A percentile compares a stretch with the other conserved stretches of the same genome.
Conservation (phyloP, 2,888 invertebrate genomes). For the Oligia strigilis region DNA sequence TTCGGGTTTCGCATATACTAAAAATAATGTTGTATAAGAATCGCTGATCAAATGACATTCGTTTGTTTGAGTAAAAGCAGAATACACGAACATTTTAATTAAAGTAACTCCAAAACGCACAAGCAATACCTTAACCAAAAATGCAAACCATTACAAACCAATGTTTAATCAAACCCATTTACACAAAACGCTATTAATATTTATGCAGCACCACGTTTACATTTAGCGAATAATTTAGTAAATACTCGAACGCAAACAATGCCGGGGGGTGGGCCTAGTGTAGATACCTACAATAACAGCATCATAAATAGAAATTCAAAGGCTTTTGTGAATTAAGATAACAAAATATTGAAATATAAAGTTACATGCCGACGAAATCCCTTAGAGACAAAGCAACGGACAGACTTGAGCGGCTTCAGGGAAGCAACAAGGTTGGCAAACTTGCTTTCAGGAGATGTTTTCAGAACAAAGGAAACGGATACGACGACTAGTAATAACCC, state of each 20-base stretch:
- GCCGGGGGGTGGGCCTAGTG: slow-evolving; percentile 25
- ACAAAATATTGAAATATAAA: slow-evolving; percentile 69
- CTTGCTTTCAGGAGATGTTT: not conserved
- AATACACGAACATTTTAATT: slow-evolving; percentile 12
- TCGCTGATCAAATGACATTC: not conserved
- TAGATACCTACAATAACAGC: slow-evolving; percentile 46
- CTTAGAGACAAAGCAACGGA: slow-evolving; percentile 66
- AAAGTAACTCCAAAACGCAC: slow-evolving; percentile 22
- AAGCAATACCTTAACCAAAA: slow-evolving; percentile 37
- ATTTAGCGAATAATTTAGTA: slow-evolving; percentile 47
- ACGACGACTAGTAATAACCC: not conserved
- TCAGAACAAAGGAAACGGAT: slow-evolving; percentile 8
- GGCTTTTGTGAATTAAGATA: slow-evolving; percentile 67
- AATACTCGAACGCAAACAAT: slow-evolving; percentile 47
- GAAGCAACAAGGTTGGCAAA: slow-evolving; percentile 45
- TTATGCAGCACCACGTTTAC: slow-evolving; percentile 52
- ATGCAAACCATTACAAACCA: slow-evolving; percentile 50
- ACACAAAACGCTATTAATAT: slow-evolving; percentile 53
- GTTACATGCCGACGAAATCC: slow-evolving; percentile 66
- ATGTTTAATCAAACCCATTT: slow-evolving; percentile 61
- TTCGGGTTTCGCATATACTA: no score
- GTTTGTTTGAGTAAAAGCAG: not conserved
- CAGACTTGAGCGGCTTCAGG: slow-evolving; percentile 49
- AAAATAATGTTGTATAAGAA: no score
- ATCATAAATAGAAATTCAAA: slow-evolving; percentile 63